Evolutionary conservation across 2,888 invertebrate genomes (phyloP).

Genomic region (Tetragnatha montana): DNA sequence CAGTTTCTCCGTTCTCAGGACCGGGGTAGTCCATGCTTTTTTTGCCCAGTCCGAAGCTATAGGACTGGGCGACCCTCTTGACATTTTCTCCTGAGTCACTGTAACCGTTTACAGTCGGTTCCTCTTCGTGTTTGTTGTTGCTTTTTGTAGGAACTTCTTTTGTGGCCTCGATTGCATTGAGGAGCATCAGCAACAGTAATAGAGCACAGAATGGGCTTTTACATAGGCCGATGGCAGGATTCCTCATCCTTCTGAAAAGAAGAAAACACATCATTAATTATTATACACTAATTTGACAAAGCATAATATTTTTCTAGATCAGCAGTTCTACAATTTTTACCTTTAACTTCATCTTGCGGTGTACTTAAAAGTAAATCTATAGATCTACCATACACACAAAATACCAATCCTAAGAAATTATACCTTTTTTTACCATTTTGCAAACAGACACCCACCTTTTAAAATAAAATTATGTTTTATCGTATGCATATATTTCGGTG

Average conservation of each 20-base stretch:
- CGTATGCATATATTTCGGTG: too few relatives aligned
- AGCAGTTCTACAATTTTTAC: neutral
- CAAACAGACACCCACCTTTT: too few relatives aligned
- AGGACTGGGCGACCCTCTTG: conserved; percentile 64
- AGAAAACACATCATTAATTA: neutral
- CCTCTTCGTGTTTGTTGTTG: conserved; percentile 51
- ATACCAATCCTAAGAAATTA: neutral
- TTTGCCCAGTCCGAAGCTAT: conserved; percentile 71
- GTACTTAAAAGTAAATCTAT: neutral
- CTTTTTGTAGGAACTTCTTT: conserved; percentile 64
- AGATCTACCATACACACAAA: too few relatives aligned
- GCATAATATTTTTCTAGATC: too few relatives aligned
- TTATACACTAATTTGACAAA: neutral
- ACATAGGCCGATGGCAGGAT: neutral
- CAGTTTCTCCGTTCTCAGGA: neutral
- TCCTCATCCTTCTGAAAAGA: conserved; percentile 19
- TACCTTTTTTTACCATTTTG: neutral
- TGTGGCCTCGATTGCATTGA: neutral
- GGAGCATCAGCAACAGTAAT: conserved; percentile 16
- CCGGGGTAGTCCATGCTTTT: conserved; percentile 29
- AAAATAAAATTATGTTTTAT: too few relatives aligned
- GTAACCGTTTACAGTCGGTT: conserved; percentile 16
- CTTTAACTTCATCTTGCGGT: neutral
- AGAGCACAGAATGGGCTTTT: too few relatives aligned
- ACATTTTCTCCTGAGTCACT: conserved; percentile 33